Base-by-base conservation (phyloP, 2,113 vertebrate species). In the Hystrix brachyura region DNA sequence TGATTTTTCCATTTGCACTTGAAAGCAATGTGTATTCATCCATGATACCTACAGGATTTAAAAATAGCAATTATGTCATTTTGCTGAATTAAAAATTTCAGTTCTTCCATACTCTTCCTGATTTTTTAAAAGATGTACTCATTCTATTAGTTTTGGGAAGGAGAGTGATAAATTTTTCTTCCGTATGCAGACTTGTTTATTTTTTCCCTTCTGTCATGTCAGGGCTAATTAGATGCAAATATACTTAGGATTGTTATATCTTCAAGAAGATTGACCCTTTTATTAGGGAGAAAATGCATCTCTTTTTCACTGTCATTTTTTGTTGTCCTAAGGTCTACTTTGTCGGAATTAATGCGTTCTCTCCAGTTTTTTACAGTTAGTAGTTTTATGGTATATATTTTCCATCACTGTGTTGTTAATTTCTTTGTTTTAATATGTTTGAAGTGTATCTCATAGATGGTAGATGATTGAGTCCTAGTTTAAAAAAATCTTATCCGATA, bases 71-170 rank as follows among this genome's bases (percentile, higher is more conserved):
- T 71, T 83, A 65, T 25, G 38, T 92, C 17, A 48, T 25, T 1
- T 65, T 83, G 23, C 43, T 87, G 69, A 51, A 11, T 64, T 81
- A 43, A 87, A 59, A 69, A 76, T 97, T 94, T 59, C 3, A 85
- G 17, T 21, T 38, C 55, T 88, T 91, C 5, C 51, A 65, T 64
- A 72, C 74, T 48, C 2, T 80, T 85, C 80, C 9, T 84, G 53
- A 51, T 38, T 79, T 85, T 69, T 67, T 0, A 9, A 19, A 59
- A 90, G 91, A n/a, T 34, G 4, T 51, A 10, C 0, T 32, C 38
- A 13, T 60, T 55, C 15, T 76, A 46, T 93, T 29, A 86, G 34
- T 90, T 81, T 87, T 25, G 21, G 43, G 15, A 34, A 78, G 78
- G 80, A 8, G 11, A 80, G 7, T 57, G 46, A 62, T 87, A 8